A percentile compares a stretch with the other conserved stretches of the same genome.
These are phyloP conservation scores for Scrobipalpa costella DNA, from an alignment of 2,888 invertebrate species.

Conservation along the genomic window DNA sequence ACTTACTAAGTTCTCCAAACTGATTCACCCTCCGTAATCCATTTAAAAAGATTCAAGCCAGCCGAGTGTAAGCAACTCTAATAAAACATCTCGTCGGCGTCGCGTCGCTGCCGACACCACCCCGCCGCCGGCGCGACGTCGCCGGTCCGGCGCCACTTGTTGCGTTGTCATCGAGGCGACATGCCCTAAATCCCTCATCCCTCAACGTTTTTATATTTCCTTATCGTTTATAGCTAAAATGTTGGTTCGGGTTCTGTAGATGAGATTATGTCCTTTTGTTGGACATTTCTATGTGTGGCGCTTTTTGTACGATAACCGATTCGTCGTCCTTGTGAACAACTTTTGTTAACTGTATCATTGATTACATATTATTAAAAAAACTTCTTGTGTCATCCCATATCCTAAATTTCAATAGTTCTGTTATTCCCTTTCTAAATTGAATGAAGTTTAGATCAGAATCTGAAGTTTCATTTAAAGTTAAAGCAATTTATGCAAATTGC, in stretches of 20 bases:
- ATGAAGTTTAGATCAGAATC: background rate
- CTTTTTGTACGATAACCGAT: background rate
- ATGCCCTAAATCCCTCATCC: background rate
- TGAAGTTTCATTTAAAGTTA: background rate
- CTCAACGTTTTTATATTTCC: background rate
- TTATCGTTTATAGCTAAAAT: background rate
- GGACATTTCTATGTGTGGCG: background rate
- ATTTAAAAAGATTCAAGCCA: constrained; percentile 2
- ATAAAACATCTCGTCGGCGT: background rate
- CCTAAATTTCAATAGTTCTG: no score
- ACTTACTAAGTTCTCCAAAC: background rate
- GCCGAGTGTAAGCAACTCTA: constrained; percentile 6
- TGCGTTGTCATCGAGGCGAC: constrained; percentile 40
- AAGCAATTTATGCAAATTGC: background rate
- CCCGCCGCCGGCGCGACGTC: constrained; percentile 29
- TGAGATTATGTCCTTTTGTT: background rate
- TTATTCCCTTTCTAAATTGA: background rate
- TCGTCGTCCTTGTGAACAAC: no score
- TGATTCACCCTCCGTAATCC: constrained; percentile 6
- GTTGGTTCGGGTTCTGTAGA: background rate
- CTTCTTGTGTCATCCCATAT: no score
- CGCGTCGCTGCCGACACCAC: background rate
- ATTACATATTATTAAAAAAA: no score
- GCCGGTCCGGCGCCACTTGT: constrained; percentile 64
- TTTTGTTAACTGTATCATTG: no score